Evolutionary conservation across 2,888 invertebrate species (phyloP).

Genomic region (Pachydiplax longipennis): DNA sequence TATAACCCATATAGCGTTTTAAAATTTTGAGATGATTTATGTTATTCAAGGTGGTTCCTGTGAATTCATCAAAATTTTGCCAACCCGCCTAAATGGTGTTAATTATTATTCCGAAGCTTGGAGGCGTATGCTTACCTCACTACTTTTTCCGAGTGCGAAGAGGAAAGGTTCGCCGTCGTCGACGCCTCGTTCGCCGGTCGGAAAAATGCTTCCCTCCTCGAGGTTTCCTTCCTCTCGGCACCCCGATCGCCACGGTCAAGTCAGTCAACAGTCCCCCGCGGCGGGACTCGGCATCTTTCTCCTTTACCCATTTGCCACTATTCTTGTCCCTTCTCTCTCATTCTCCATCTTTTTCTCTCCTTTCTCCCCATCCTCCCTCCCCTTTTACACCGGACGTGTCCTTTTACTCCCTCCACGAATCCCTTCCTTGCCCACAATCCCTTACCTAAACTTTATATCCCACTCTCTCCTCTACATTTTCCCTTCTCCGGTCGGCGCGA

Average conservation of each 20-base stretch:
- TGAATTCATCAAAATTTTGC: too few species aligned
- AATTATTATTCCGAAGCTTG: too few species aligned
- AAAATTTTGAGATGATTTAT: too few species aligned
- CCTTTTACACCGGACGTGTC: neutral
- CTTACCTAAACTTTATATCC: neutral
- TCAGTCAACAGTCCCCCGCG: constrained; percentile 19
- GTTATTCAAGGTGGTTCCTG: too few species aligned
- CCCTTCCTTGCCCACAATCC: neutral
- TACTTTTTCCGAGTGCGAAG: constrained; percentile 2
- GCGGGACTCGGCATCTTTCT: neutral
- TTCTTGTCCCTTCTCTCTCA: neutral
- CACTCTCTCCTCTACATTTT: neutral
- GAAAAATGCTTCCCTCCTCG: constrained; percentile 6
- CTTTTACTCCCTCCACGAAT: neutral
- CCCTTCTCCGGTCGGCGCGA: constrained; percentile 11
- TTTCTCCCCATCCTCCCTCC: neutral
- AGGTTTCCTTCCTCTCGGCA: neutral
- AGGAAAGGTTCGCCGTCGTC: constrained; percentile 6
- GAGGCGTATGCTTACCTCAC: neutral
- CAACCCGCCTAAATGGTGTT: too few species aligned
- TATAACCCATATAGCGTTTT: too few species aligned
- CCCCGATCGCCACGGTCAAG: constrained; percentile 17
- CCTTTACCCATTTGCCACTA: neutral
- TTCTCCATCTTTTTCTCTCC: neutral
- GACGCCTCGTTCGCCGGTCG: neutral